These are phyloP conservation scores for Nycticebus coucang DNA, from an alignment of 2,113 vertebrate species.

Conservation along the genomic window DNA sequence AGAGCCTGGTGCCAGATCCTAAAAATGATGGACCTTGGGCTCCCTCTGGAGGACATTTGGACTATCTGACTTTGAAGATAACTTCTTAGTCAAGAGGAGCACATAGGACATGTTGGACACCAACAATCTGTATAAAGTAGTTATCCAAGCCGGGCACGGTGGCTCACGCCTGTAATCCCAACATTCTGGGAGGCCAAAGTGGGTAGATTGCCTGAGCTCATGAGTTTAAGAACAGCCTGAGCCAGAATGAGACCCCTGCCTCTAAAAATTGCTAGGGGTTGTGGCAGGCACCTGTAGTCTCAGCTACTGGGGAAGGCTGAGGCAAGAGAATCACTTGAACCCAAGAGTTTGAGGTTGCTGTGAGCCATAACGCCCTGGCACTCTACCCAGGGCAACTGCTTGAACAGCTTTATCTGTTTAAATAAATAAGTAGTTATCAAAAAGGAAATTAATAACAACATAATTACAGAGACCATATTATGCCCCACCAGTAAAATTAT, in stretches of 20 bases:
- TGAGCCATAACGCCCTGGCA: too few species aligned
- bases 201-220: background rate
- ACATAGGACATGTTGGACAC: background rate
- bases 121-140: background rate
- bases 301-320: too few species aligned
- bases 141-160: background rate
- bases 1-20: background rate
- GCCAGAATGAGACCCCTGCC: background rate
- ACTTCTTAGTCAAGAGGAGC: background rate
- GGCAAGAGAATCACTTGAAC: too few species aligned
- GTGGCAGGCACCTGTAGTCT: too few species aligned
- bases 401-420: too few species aligned
- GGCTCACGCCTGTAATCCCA: background rate
- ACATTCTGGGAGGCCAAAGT: background rate
- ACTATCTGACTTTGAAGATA: conserved; percentile 33
- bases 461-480: background rate
- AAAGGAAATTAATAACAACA: conserved; percentile 19
- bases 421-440: background rate
- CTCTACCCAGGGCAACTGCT: too few species aligned
- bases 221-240: background rate
- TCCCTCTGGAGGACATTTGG: conserved; percentile 64
- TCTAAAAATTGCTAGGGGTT: too few species aligned
- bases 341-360: too few species aligned
- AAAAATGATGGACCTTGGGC: background rate
- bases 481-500: background rate